Evolutionary conservation across 2,888 invertebrate genomes (phyloP).

Genomic region (Tetanocera ferruginea): DNA sequence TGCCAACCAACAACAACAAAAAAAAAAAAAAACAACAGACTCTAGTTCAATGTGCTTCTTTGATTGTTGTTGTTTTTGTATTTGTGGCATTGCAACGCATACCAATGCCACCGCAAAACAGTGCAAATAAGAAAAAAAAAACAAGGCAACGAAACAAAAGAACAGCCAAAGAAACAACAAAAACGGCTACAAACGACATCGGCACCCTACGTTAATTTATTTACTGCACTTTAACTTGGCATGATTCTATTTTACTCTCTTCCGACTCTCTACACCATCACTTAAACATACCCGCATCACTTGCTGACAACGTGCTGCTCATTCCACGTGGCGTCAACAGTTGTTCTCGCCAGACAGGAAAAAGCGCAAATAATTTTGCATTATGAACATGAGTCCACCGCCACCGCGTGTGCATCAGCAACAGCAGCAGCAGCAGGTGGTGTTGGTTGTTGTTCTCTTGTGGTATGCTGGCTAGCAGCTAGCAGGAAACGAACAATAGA

Average conservation of each 20-base stretch:
- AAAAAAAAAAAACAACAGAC: background rate
- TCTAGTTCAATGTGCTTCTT: background rate
- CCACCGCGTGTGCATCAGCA: background rate
- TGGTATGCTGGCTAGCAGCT: background rate
- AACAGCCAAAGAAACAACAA: background rate
- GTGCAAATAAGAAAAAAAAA: background rate
- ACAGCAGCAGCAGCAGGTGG: background rate
- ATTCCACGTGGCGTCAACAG: conserved; percentile 15
- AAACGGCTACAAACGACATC: background rate
- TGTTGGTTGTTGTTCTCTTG: background rate
- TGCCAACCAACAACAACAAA: background rate
- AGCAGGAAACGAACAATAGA: conserved; percentile 30
- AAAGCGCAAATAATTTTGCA: conserved; percentile 30
- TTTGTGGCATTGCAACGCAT: background rate
- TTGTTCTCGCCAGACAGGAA: conserved; percentile 28
- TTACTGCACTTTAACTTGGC: conserved; percentile 21
- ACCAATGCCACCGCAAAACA: background rate
- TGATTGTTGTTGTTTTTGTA: background rate
- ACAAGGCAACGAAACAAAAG: background rate
- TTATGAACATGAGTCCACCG: conserved; percentile 13
- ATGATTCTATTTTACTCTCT: background rate
- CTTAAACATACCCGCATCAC: background rate
- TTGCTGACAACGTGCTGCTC: background rate
- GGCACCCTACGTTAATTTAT: conserved; percentile 23
- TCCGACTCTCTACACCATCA: background rate